Percentiles rank a stretch among this genome's conserved stretches.
Conservation (phyloP, 2,113 vertebrate species). For the Nothobranchius furzeri region DNA sequence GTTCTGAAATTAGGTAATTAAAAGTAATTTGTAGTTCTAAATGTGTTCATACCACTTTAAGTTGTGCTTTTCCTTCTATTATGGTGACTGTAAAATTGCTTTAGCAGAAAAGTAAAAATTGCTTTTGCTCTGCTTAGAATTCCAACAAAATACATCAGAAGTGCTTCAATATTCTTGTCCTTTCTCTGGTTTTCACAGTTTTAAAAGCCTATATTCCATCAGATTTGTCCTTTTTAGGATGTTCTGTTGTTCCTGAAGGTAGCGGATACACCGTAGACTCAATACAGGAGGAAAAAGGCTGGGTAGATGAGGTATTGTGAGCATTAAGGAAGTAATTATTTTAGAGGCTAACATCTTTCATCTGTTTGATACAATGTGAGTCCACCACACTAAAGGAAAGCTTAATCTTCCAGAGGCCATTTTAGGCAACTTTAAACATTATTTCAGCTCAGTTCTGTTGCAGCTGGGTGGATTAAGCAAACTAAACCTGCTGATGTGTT, state of each 20-base stretch:
- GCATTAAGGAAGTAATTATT: constrained; percentile 44
- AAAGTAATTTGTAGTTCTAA: not conserved
- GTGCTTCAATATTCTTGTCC: constrained; percentile 1
- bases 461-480: too few species aligned
- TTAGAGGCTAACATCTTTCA: constrained; percentile 36
- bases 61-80: too few species aligned
- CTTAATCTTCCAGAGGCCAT: too few species aligned
- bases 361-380: constrained; percentile 46
- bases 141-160: not conserved
- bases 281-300: constrained; percentile 7
- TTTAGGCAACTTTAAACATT: too few species aligned
- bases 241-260: constrained; percentile 17
- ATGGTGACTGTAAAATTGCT: too few species aligned
- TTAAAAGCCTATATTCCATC: constrained; percentile 7
- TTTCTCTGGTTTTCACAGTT: constrained; percentile 9
- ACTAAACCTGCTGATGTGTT: too few species aligned
- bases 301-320: constrained; percentile 41
- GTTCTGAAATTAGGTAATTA: too few species aligned
- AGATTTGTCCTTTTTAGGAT: constrained; percentile 12
- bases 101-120: too few species aligned
- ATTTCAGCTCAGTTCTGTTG: too few species aligned
- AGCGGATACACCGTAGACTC: constrained; percentile 35
- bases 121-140: not conserved
- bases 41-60: too few species aligned
- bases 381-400: constrained; percentile 18